Base-by-base conservation (phyloP, 2,888 invertebrate species). In the Bimastos eiseni region DNA sequence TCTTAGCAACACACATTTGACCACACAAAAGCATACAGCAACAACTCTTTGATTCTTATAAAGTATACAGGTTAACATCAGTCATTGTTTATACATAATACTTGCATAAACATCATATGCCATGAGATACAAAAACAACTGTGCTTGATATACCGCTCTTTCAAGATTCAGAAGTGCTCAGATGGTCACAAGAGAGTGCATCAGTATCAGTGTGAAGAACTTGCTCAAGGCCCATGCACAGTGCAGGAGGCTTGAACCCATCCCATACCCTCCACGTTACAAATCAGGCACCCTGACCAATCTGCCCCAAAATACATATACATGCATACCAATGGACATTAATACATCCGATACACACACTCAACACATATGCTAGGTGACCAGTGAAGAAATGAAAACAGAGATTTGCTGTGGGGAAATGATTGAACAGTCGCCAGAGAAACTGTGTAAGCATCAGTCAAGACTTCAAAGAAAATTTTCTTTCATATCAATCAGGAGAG, bases 91-190 rank as follows among this genome's bases (percentile, higher is more conserved):
- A 70, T 5, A 8, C n/a, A n/a, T 24, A 49, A 49, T 49, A 70
- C n/a, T n/a, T n/a, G n/a, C 70, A n/a, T 70, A n/a, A 6, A 70
- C 13, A 30, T n/a, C 70, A 70, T 70, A 70, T n/a, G 11, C n/a
- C 70, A 70, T n/a, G n/a, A 70, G n/a, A 70, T 70, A 70, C 70
- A 70, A 70, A n/a, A 70, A n/a, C 30, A 70, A 70, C 4, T 70
- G 5, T 11, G 13, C n/a, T 70, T 70, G 0, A n/a, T 70, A 70
- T 70, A 17, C 21, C 70, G 8, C 70, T 70, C 70, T 8, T n/a
- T 70, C 70, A 70, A 70, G n/a, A n/a, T 30, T n/a, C 55, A 70
- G 70, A 70, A 70, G 70, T 70, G 70, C 70, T n/a, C 70, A 70
- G 30, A 41, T 41, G 49, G 24, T 24, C 49, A 49, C 24, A 17